These are phyloP conservation scores for Eilema griseolum DNA, from an alignment of 2,888 invertebrate species.

Conservation along the genomic window DNA sequence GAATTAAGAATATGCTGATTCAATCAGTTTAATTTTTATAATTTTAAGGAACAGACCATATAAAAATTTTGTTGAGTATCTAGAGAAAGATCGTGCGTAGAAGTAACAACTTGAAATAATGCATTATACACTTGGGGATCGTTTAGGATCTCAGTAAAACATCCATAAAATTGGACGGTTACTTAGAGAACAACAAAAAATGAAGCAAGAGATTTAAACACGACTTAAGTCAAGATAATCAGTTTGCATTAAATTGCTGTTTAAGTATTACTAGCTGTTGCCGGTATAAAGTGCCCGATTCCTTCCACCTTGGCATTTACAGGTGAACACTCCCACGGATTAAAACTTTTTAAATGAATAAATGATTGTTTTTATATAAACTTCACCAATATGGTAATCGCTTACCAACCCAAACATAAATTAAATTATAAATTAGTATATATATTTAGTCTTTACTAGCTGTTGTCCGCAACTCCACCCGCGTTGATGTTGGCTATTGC, in stretches of 20 bases:
- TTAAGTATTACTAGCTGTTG: neutral
- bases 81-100: neutral
- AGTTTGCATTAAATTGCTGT: neutral
- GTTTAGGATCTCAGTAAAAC: slow-evolving; percentile 20
- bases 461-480: too few relatives aligned
- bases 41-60: neutral
- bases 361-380: too few relatives aligned
- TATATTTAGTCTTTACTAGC: too few relatives aligned
- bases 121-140: slow-evolving; percentile 32
- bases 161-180: slow-evolving; percentile 34
- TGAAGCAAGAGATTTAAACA: neutral
- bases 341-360: neutral
- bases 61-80: neutral
- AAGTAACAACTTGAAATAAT: slow-evolving; percentile 10
- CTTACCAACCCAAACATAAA: neutral
- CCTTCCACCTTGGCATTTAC: neutral
- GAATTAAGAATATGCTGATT: neutral
- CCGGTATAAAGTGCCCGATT: neutral
- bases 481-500: too few relatives aligned
- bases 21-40: neutral
- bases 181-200: slow-evolving; percentile 23
- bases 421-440: too few relatives aligned
- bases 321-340: neutral
- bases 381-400: too few relatives aligned
- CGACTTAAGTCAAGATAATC: neutral